Evolutionary conservation across 2,797 vertebrate genomes (phyloP).

Genomic region (Anguilla obscura): DNA sequence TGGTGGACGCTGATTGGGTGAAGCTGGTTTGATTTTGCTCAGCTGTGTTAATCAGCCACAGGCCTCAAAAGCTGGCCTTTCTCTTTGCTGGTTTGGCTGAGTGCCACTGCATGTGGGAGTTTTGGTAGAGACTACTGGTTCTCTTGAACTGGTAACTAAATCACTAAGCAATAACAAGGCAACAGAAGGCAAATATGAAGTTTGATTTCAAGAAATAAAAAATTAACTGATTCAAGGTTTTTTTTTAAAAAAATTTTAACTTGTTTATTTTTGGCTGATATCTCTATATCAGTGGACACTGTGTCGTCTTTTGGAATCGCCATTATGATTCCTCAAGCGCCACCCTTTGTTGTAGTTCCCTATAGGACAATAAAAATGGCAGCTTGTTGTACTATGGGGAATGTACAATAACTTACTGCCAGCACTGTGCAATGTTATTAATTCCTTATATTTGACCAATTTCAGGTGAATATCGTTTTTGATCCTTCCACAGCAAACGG

Average conservation of each 20-base stretch:
- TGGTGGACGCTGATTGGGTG: too few relatives aligned
- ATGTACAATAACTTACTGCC: neutral
- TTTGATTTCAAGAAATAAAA: neutral
- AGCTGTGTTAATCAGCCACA: too few relatives aligned
- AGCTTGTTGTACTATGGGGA: neutral
- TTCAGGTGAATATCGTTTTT: neutral
- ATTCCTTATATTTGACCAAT: neutral
- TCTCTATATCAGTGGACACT: neutral
- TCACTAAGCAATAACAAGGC: too few relatives aligned
- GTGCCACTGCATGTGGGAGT: neutral
- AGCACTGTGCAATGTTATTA: neutral
- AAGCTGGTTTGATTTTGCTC: too few relatives aligned
- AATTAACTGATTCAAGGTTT: too few relatives aligned
- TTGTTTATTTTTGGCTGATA: neutral
- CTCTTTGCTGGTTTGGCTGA: too few relatives aligned
- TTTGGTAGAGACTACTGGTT: neutral
- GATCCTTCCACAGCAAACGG: neutral
- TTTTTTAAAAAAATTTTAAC: too few relatives aligned
- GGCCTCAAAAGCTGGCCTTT: too few relatives aligned
- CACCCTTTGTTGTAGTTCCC: neutral
- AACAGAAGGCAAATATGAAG: neutral
- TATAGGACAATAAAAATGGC: neutral
- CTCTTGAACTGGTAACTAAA: too few relatives aligned
- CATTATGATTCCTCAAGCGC: neutral
- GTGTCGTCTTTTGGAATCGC: neutral